phyloP scores from a whole-genome alignment of 2,797 vertebrate genomes.

The Diceros bicornis region DNA sequence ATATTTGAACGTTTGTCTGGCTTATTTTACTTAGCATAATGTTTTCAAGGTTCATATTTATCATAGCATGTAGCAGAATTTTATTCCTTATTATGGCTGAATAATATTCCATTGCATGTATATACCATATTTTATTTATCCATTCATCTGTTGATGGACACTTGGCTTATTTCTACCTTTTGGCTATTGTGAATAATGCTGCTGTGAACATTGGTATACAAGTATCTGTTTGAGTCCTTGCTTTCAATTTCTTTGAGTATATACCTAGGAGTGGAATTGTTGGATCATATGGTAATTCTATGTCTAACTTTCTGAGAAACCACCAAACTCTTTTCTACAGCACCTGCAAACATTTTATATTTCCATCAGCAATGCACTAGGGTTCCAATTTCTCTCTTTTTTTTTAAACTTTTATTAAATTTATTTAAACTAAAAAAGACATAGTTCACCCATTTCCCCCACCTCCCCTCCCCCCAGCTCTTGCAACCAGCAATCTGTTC shows the following conservation, averaged over 20 bases:
- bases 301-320: background rate
- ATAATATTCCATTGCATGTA: background rate
- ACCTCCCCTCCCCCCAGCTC: background rate
- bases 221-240: too few species aligned
- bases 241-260: too few species aligned
- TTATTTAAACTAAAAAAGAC: too few species aligned
- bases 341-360: background rate
- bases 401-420: background rate
- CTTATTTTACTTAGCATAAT: background rate
- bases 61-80: background rate
- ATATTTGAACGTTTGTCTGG: background rate
- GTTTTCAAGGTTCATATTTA: background rate
- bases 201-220: too few species aligned
- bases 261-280: background rate
- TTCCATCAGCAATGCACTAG: background rate
- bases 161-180: too few species aligned
- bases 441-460: background rate
- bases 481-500: background rate
- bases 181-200: too few species aligned
- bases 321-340: background rate
- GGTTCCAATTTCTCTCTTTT: background rate
- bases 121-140: background rate
- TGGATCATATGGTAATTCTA: background rate
- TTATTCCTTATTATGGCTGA: background rate
- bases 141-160: background rate